A percentile compares a stretch with the other conserved stretches of the same genome.
These are phyloP conservation scores for Ptychochromis oligacanthus DNA, from an alignment of 2,113 vertebrate species.

Conservation along the genomic window DNA sequence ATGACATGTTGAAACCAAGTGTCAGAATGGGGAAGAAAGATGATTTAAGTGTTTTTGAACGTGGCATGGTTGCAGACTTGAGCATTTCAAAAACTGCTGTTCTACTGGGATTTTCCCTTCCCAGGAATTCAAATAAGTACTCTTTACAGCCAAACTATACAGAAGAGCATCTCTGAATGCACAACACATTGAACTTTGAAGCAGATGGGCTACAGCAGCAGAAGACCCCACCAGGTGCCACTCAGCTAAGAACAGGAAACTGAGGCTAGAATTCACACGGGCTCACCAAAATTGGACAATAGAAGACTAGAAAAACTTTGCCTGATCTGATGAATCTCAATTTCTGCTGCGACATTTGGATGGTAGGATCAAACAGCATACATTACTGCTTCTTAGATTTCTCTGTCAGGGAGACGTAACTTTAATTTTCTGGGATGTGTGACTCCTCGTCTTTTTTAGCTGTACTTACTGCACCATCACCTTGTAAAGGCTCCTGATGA, in stretches of 20 bases:
- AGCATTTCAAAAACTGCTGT: too few relatives aligned
- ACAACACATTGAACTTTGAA: too few relatives aligned
- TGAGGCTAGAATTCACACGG: background rate
- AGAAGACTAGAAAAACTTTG: background rate
- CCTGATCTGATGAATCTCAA: background rate
- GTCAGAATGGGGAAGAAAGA: too few relatives aligned
- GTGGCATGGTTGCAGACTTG: too few relatives aligned
- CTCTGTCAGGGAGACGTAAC: background rate
- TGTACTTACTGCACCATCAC: background rate
- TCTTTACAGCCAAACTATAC: background rate
- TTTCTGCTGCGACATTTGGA: background rate
- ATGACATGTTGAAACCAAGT: too few relatives aligned
- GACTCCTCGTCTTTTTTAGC: too few relatives aligned
- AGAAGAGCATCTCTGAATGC: too few relatives aligned
- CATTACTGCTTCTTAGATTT: background rate
- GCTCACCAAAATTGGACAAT: background rate
- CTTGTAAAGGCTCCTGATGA: background rate
- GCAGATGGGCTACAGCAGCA: too few relatives aligned
- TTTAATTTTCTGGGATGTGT: background rate
- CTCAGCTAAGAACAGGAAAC: background rate
- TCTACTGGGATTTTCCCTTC: too few relatives aligned
- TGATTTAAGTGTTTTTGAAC: too few relatives aligned
- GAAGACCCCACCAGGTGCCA: too few relatives aligned
- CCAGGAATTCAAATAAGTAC: too few relatives aligned
- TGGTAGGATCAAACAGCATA: background rate